Percentiles rank a stretch among this genome's conserved stretches.
phyloP scores from a whole-genome alignment of 2,888 invertebrate genomes.

The Halocaridina rubra region DNA sequence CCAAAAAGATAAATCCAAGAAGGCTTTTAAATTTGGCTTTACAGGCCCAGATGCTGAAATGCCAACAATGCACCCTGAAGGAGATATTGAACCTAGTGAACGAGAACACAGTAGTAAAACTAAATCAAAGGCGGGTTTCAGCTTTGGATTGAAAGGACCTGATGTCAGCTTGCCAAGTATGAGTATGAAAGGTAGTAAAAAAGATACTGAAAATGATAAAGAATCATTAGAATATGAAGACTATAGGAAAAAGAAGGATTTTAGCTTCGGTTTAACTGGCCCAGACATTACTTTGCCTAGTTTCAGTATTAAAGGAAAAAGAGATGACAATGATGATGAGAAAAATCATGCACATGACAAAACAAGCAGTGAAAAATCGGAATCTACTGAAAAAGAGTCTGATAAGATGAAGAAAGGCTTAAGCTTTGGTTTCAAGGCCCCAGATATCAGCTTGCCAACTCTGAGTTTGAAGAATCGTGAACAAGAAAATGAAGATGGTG shows the following conservation, averaged over 20 bases:
- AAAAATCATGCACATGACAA: neutral
- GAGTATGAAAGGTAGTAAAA: neutral
- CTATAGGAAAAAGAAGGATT: neutral
- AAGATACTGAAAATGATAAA: neutral
- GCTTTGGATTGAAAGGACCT: neutral
- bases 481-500: neutral
- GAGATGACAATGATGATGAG: neutral
- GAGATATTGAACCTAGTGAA: neutral
- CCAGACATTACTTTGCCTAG: neutral
- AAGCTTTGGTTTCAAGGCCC: conserved; percentile 19
- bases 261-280: neutral
- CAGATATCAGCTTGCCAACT: conserved; percentile 30
- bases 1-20: conserved; percentile 10
- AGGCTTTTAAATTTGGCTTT: conserved; percentile 29
- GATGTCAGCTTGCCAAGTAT: neutral
- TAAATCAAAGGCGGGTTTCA: neutral
- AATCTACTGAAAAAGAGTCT: neutral
- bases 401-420: conserved; percentile 11
- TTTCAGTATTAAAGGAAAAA: neutral
- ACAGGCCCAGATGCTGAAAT: conserved; percentile 22
- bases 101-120: too few species aligned
- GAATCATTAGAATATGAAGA: neutral
- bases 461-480: neutral
- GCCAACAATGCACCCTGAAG: conserved; percentile 22
- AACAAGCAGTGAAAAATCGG: neutral